A percentile compares a stretch with the other conserved stretches of the same genome.
These are phyloP conservation scores for Gymnobelideus leadbeateri DNA, from an alignment of 2,113 vertebrate species.

Conservation along the genomic window DNA sequence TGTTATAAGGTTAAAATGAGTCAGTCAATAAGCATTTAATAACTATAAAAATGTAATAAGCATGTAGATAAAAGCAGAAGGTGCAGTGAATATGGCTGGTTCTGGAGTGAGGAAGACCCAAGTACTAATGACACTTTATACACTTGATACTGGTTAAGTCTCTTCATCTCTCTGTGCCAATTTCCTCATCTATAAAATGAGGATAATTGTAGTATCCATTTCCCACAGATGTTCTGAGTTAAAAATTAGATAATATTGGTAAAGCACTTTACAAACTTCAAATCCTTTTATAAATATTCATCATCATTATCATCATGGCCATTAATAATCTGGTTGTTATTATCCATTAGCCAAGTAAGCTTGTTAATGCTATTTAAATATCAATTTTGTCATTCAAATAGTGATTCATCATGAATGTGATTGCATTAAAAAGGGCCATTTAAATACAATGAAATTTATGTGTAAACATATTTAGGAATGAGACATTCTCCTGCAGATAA, in stretches of 20 bases:
- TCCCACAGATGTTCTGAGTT: neutral
- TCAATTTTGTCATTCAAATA: too few relatives aligned
- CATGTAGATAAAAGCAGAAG: neutral
- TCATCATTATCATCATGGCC: neutral
- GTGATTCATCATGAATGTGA: neutral
- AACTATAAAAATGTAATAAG: too few relatives aligned
- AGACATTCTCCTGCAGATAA: neutral
- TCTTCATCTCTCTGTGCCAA: neutral
- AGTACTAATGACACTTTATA: too few relatives aligned
- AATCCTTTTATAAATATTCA: neutral
- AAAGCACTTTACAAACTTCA: neutral
- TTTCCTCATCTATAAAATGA: neutral
- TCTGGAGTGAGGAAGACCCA: too few relatives aligned
- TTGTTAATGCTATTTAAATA: neutral
- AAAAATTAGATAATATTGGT: neutral
- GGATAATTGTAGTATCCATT: neutral
- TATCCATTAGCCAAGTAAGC: neutral
- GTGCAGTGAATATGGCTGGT: neutral
- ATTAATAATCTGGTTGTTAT: neutral
- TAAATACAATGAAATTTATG: neutral
- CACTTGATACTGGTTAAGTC: too few relatives aligned
- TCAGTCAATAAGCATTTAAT: neutral
- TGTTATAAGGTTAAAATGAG: neutral
- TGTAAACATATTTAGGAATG: neutral
- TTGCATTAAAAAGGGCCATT: neutral